These are phyloP conservation scores for Alsophila aescularia DNA, from an alignment of 2,888 invertebrate genomes.

Conservation along the genomic window DNA sequence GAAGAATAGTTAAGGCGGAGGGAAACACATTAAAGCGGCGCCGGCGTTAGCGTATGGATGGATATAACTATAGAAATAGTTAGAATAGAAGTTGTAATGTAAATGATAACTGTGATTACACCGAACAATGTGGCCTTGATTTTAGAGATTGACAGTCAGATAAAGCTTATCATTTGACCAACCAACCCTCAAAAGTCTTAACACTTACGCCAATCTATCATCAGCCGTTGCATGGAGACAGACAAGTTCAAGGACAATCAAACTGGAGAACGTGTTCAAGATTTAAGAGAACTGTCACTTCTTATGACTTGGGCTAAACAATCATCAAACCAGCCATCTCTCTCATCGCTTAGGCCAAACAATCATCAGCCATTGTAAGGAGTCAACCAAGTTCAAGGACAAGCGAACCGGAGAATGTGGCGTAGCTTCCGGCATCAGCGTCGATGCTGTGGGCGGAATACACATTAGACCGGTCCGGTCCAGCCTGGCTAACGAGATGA, in stretches of 20 bases:
- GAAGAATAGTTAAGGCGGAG: too few relatives aligned
- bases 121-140: too few relatives aligned
- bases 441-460: conserved; percentile 53
- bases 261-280: not conserved
- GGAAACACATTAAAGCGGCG: too few relatives aligned
- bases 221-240: not conserved
- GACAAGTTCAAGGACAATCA: not conserved
- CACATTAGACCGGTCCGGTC: conserved; percentile 44
- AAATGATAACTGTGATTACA: too few relatives aligned
- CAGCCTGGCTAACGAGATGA: conserved; percentile 21
- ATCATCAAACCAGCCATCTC: conserved; percentile 28
- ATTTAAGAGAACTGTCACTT: not conserved
- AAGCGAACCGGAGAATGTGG: conserved; percentile 64
- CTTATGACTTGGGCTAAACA: conserved; percentile 5
- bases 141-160: too few relatives aligned
- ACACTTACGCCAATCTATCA: not conserved
- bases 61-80: too few relatives aligned
- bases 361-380: conserved; percentile 48
- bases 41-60: too few relatives aligned
- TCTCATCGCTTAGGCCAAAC: conserved; percentile 32
- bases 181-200: too few relatives aligned
- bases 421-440: conserved; percentile 68
- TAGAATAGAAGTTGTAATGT: too few relatives aligned
- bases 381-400: conserved; percentile 70
- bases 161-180: too few relatives aligned